A percentile compares a stretch with the other conserved stretches of the same genome.
These are phyloP conservation scores for Polydrusus pterygomalis DNA, from an alignment of 2,888 invertebrate species.

Conservation along the genomic window DNA sequence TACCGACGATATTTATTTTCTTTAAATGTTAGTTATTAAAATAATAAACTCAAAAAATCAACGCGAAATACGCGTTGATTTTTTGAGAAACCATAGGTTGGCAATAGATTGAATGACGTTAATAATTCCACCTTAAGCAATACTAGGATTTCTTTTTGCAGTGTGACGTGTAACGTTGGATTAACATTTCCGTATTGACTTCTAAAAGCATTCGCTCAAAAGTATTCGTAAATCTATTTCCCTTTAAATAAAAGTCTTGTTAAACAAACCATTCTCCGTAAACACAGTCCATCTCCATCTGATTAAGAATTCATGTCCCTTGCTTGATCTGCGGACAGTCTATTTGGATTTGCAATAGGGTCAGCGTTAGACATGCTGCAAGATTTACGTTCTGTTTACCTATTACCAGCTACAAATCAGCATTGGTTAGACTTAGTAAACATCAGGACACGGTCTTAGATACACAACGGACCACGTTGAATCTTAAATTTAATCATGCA, in stretches of 20 bases:
- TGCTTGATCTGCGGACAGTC: conserved; percentile 24
- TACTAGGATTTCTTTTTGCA: too few relatives aligned
- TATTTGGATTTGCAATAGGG: conserved; percentile 29
- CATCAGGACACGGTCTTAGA: conserved; percentile 25
- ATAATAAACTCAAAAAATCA: too few relatives aligned
- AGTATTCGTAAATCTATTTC: too few relatives aligned
- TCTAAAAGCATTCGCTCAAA: too few relatives aligned
- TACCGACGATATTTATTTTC: too few relatives aligned
- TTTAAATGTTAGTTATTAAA: too few relatives aligned
- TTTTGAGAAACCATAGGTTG: too few relatives aligned
- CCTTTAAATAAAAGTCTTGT: conserved; percentile 2
- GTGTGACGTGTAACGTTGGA: too few relatives aligned
- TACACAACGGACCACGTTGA: conserved; percentile 22
- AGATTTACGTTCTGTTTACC: conserved; percentile 24
- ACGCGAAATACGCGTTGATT: too few relatives aligned
- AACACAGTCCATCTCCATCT: conserved; percentile 2
- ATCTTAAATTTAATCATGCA: conserved; percentile 26
- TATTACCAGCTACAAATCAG: conserved; percentile 34
- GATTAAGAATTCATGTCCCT: conserved; percentile 26
- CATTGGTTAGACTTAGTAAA: conserved; percentile 32
- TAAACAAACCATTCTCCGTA: conserved; percentile 14
- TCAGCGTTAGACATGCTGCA: conserved; percentile 19
- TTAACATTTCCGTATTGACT: too few relatives aligned
- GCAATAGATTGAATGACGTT: too few relatives aligned
- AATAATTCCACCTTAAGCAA: too few relatives aligned